phyloP scores from a whole-genome alignment of 2,888 invertebrate species.

The Mythimna vitellina region DNA sequence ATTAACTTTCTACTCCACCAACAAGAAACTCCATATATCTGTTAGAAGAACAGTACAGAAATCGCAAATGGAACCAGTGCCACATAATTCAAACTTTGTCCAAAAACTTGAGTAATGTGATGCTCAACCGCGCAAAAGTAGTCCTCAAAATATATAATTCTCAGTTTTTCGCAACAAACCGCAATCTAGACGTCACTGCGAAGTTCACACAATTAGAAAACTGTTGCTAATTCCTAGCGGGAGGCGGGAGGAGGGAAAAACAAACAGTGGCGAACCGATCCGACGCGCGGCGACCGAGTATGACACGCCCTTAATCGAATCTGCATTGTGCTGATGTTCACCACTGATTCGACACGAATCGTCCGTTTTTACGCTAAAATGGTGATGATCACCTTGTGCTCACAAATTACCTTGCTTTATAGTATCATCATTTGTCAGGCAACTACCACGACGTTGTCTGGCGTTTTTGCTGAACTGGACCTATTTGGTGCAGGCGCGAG shows the following conservation, averaged over 20 bases:
- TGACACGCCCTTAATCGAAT: slow-evolving; percentile 60
- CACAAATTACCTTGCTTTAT: background rate
- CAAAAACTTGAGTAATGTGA: background rate
- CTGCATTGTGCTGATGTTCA: slow-evolving; percentile 28
- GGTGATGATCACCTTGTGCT: slow-evolving; percentile 1
- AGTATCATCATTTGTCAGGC: background rate
- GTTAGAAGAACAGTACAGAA: background rate
- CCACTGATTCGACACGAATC: slow-evolving; percentile 19
- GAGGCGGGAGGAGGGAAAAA: slow-evolving; percentile 17
- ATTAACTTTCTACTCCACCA: background rate
- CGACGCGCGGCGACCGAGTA: slow-evolving; percentile 34
- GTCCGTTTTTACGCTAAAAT: slow-evolving; percentile 4
- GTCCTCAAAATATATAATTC: background rate
- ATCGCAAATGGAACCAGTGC: background rate
- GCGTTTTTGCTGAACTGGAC: no score
- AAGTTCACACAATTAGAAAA: slow-evolving; percentile 63
- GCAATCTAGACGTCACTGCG: slow-evolving; percentile 3
- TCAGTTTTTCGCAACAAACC: slow-evolving; percentile 25
- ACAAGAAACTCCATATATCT: background rate
- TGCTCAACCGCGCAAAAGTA: background rate
- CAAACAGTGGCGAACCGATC: slow-evolving; percentile 55
- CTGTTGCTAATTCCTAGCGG: slow-evolving; percentile 55
- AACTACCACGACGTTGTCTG: no score
- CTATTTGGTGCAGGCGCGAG: no score
- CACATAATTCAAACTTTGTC: background rate